Percentiles rank a stretch among this genome's conserved stretches.
These are phyloP conservation scores for Odontothrips loti DNA, from an alignment of 2,888 invertebrate genomes.

Conservation along the genomic window DNA sequence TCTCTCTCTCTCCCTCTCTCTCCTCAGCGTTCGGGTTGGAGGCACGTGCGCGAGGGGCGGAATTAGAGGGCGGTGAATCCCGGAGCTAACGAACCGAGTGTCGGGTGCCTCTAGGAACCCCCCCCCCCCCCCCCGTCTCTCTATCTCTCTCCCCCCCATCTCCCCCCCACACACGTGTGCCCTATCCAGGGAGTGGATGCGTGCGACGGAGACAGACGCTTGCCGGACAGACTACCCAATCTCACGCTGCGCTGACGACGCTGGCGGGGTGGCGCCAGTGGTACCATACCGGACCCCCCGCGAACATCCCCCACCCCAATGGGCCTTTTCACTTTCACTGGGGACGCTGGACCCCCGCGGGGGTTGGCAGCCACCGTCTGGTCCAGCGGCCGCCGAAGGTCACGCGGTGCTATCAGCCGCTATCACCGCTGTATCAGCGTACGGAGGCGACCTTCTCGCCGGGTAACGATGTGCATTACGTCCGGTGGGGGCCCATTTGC, in stretches of 20 bases:
- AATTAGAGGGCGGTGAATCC: slow-evolving; percentile 24
- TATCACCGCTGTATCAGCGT: too few relatives aligned
- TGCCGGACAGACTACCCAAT: neutral
- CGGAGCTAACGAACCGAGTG: slow-evolving; percentile 25
- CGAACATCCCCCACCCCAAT: too few relatives aligned
- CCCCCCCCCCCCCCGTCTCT: neutral
- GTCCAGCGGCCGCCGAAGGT: too few relatives aligned
- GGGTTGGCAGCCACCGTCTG: too few relatives aligned
- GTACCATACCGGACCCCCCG: too few relatives aligned
- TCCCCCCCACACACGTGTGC: neutral
- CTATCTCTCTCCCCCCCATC: neutral
- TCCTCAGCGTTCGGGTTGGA: neutral
- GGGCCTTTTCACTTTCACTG: too few relatives aligned
- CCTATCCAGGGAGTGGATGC: neutral
- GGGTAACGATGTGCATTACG: too few relatives aligned
- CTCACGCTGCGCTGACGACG: neutral
- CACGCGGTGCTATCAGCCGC: too few relatives aligned
- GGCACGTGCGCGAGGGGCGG: neutral
- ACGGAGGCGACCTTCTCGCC: too few relatives aligned
- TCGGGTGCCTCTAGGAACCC: neutral
- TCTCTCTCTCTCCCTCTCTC: neutral
- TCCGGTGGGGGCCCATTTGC: too few relatives aligned
- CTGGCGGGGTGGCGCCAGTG: neutral
- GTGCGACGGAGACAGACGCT: neutral
- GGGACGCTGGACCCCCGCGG: too few relatives aligned